These are phyloP conservation scores for Otolemur garnettii DNA, from an alignment of 2,113 vertebrate species.

Conservation along the genomic window DNA sequence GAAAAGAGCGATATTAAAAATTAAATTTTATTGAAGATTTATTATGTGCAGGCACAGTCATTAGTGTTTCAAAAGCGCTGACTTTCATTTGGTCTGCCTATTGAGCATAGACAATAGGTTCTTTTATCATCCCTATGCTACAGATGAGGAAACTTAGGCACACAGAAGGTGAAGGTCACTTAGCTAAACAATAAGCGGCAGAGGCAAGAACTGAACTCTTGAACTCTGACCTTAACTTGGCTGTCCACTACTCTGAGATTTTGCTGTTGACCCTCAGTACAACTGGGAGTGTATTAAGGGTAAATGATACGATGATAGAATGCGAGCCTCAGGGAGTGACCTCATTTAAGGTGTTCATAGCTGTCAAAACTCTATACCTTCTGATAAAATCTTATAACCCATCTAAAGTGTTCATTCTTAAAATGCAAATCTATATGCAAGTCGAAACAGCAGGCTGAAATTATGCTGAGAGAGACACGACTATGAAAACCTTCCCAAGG, in stretches of 20 bases:
- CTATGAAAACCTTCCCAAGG: background rate
- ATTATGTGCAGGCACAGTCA: background rate
- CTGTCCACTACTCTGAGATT: background rate
- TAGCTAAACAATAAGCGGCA: background rate
- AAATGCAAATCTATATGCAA: background rate
- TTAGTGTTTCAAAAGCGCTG: background rate
- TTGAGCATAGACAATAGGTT: background rate
- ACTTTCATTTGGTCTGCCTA: background rate
- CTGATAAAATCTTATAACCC: background rate
- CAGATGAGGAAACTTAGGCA: constrained; percentile 7
- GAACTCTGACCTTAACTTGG: background rate
- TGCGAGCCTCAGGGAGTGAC: background rate
- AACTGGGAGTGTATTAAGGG: background rate
- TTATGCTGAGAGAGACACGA: accelerated
- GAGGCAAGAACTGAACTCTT: background rate
- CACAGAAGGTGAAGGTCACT: background rate
- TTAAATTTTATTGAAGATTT: background rate
- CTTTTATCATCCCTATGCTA: too few species aligned
- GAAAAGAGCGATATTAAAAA: background rate
- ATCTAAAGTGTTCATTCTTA: background rate
- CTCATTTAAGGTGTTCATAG: background rate
- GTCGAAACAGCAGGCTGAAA: background rate
- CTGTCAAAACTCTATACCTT: background rate
- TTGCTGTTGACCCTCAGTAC: background rate
- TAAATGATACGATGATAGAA: background rate